Evolutionary conservation across 2,888 invertebrate species (phyloP), one percentile per base, ranked within the genome.

Genomic region (Nomada fabriciana): DNA sequence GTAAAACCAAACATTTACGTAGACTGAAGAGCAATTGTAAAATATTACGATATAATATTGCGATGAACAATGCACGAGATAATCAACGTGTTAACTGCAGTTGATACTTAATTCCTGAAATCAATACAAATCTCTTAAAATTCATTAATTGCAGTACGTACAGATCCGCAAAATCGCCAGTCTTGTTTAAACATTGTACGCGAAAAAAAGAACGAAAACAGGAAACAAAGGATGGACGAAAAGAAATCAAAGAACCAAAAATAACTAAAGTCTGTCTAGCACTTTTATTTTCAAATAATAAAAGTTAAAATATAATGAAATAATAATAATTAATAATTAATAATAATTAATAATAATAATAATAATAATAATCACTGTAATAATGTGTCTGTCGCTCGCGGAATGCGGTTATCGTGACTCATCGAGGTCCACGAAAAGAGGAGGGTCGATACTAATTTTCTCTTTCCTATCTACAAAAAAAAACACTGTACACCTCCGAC

Each of bases 221-320:
- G 73, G 76, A 77, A 79, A 74, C 50, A 4, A 61, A 79, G 78
- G 78, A 57, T 13, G 23, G 10, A 73, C 43, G 23, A 53, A 67
- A 85, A 86, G 68, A 83, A 88, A 88, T 73, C 7, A 85, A 89
- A 85, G 61, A 77, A 84, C 83, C 79, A 76, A 63, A 87, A 87
- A 74, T 84, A 92, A 93, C 89, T 91, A 83, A 91, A 93, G 90
- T 91, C 89, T 91, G 89, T 90, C 89, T 91, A 91, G 88, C 83
- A 88, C 89, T 88, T 93, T 93, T 93, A 93, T 93, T 93, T 86
- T 92, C 89, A 91, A 92, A 92, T 92, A 92, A 92, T 92, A 90
- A 91, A 92, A 92, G 89, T 92, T 91, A 91, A 93, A 93, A 93
- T 91, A 92, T 91, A 91, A 91, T 91, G 89, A 92, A 93, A 92